phyloP scores from a whole-genome alignment of 2,113 vertebrate genomes.

The Paracanthobrama guichenoti region DNA sequence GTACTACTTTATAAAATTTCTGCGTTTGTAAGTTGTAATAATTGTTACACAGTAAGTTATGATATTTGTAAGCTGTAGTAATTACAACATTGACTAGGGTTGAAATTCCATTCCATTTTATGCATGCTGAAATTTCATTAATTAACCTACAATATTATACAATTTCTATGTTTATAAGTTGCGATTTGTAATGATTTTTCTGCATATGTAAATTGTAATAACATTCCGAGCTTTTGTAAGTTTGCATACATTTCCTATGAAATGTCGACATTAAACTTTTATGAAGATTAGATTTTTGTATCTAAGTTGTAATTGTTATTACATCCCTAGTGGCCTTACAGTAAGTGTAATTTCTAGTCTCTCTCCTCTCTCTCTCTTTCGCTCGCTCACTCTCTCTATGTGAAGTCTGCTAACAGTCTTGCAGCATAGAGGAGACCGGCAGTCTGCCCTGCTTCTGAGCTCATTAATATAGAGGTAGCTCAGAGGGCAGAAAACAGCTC shows the following conservation, averaged over 20 bases:
- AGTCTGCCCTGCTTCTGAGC: conserved; percentile 28
- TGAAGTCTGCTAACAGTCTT: neutral
- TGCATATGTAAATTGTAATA: neutral
- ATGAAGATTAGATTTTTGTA: neutral
- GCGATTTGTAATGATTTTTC: neutral
- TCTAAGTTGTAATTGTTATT: neutral
- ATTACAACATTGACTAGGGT: neutral
- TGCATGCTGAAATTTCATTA: neutral
- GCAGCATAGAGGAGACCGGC: conserved; percentile 12
- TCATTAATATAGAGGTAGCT: conserved; percentile 45
- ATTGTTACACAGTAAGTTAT: neutral
- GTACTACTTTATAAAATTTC: neutral
- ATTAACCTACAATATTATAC: neutral
- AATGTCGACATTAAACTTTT: neutral
- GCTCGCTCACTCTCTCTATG: neutral
- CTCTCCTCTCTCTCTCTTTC: too few relatives aligned
- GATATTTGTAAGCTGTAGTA: neutral
- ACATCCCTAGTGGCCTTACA: conserved; percentile 4
- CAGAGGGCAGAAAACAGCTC: conserved; percentile 55
- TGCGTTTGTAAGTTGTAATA: neutral
- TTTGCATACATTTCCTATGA: neutral
- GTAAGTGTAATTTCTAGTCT: neutral
- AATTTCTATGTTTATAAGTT: neutral
- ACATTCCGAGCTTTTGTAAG: neutral
- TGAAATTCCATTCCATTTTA: neutral